Conservation (phyloP, 2,113 vertebrate genomes). For the Colius striatus region DNA sequence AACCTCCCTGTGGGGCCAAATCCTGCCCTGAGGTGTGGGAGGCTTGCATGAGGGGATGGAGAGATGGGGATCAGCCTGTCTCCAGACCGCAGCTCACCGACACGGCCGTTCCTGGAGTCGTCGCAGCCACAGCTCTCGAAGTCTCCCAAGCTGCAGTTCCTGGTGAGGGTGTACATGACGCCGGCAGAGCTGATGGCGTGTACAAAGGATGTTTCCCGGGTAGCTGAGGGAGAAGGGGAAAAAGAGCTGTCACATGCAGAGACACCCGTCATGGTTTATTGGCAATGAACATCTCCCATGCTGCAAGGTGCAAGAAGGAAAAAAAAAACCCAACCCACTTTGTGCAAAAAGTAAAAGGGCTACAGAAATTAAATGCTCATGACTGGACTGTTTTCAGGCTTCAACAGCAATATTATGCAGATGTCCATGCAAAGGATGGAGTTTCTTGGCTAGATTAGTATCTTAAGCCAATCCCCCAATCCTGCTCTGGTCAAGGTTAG, state of each 20-base stretch:
- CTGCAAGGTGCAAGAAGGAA: background rate
- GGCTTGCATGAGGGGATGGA: background rate
- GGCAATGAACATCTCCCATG: background rate
- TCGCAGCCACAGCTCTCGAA: conserved; percentile 96
- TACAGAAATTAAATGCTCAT: background rate
- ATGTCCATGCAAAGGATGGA: background rate
- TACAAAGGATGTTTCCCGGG: conserved; percentile 92
- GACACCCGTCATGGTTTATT: accelerated
- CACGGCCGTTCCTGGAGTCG: conserved; percentile 88
- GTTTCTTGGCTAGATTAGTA: background rate
- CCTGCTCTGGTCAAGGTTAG: background rate
- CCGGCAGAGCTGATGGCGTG: conserved; percentile 95
- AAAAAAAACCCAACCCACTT: background rate
- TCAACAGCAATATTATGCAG: background rate
- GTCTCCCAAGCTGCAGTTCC: conserved; percentile 96
- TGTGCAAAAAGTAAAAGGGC: background rate
- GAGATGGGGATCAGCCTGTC: accelerated
- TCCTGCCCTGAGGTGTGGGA: background rate
- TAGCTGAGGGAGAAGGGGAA: conserved; percentile 77
- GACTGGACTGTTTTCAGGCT: background rate
- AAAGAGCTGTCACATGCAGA: background rate
- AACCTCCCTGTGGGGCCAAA: accelerated
- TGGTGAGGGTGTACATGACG: conserved; percentile 93
- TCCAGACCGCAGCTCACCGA: conserved; percentile 67
- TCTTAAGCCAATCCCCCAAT: background rate